Evolutionary conservation across 2,888 invertebrate species (phyloP), one percentile per base, ranked within the genome.

Genomic region (Hypomecis punctinalis): DNA sequence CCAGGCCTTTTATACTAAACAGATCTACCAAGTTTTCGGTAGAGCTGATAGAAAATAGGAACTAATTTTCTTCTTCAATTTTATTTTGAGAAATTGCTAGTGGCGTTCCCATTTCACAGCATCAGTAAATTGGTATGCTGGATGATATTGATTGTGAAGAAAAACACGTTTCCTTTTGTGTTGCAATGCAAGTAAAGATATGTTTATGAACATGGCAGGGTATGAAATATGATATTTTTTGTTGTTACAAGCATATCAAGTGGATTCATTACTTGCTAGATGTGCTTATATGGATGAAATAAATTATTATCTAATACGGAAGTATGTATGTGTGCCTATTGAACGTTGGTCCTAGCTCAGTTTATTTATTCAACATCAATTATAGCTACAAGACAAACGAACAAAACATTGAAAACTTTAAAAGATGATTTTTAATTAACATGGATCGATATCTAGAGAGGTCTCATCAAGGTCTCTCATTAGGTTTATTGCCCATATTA

Each of bases 161-260:
- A 61, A 57, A 63, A 43, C 61, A 66, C 52, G 68, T 66, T 63
- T 59, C 66, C 59, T 56, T 58, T 64, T 59, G 66, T 68, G 66
- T 63, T 49, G 63, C 40, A 42, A 40, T 33, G 52, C 33, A 54
- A 53, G 45, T 57, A 54, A 43, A 54, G 59, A 59, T 59, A 59
- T 56, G 61, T 66, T 65, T 57, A 49, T 60, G 42, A 36, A 49
- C 43, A 52, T 57, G 46, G 47, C 39, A 55, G 33, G 47, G 39
- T 45, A 55, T 64, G 63, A 64, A 64, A 64, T 64, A 60, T 60
- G 59, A 64, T 64, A 64, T 58, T 55, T 57, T 55, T 55, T 63
- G 48, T 63, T 46, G 52, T 52, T 11, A 43, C 13, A 63, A 37
- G 63, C 63, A 48, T 63, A 58, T 58, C 55, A 23, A 35, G 7